phyloP scores from a whole-genome alignment of 2,888 invertebrate species.

The Tetanocera ferruginea region DNA sequence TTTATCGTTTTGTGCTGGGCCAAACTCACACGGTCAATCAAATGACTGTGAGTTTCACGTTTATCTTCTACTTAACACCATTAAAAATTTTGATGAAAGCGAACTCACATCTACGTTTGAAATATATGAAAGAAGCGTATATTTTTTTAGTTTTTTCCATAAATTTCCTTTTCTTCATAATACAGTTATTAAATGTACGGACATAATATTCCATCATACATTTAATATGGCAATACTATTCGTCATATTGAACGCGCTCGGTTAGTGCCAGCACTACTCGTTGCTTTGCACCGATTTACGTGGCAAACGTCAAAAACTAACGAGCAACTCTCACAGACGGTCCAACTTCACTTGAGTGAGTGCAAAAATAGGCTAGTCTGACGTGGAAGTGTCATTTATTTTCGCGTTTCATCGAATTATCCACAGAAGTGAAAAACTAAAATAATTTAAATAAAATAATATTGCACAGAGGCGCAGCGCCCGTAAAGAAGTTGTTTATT shows the following conservation, averaged over 20 bases:
- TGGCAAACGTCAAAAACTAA: constrained; percentile 62
- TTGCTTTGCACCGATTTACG: constrained; percentile 52
- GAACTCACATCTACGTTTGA: no score
- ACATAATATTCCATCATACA: no score
- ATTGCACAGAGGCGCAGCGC: constrained; percentile 16
- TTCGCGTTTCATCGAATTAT: constrained; percentile 32
- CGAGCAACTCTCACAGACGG: constrained; percentile 53
- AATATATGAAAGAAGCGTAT: no score
- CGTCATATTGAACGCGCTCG: constrained; percentile 30
- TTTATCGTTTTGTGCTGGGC: no score
- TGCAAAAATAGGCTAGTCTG: constrained; percentile 54
- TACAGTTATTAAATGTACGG: no score
- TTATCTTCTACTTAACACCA: no score
- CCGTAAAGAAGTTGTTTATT: not conserved
- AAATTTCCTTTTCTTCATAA: not conserved
- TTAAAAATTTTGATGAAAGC: no score
- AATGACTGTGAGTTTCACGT: no score
- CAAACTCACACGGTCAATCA: no score
- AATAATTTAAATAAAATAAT: constrained; percentile 16
- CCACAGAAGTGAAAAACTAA: constrained; percentile 39
- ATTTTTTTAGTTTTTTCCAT: not conserved
- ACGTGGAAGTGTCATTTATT: constrained; percentile 64
- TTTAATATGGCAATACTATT: not conserved
- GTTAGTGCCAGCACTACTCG: not conserved
- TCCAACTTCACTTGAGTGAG: constrained; percentile 24